These are phyloP conservation scores for Hypsopygia costalis DNA, from an alignment of 2,888 invertebrate genomes.

Conservation along the genomic window DNA sequence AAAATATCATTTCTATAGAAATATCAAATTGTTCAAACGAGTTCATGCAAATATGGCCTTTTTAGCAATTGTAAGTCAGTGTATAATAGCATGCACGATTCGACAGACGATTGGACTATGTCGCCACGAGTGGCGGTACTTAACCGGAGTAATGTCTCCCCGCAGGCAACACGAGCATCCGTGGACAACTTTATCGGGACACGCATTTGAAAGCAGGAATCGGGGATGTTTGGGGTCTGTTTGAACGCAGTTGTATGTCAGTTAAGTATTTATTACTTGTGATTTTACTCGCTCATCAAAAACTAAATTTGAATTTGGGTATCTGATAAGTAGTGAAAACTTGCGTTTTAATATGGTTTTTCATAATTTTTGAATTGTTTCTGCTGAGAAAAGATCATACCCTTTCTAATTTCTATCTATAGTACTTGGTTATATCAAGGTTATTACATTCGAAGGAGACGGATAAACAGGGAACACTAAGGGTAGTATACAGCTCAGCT, in stretches of 20 bases:
- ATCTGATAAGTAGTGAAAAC: too few relatives aligned
- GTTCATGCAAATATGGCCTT: constrained; percentile 1
- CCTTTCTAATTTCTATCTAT: too few relatives aligned
- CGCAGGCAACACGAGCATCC: constrained; percentile 36
- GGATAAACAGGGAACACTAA: too few relatives aligned
- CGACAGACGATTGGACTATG: constrained; percentile 22
- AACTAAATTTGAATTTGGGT: too few relatives aligned
- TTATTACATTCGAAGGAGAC: too few relatives aligned
- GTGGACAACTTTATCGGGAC: constrained; percentile 42
- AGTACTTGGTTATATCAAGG: too few relatives aligned
- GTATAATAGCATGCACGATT: constrained; percentile 18
- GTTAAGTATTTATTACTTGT: constrained; percentile 13
- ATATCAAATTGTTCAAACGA: too few relatives aligned
- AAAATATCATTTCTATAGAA: too few relatives aligned
- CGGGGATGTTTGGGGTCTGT: constrained; percentile 25
- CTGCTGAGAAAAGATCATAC: too few relatives aligned
- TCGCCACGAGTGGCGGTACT: constrained; percentile 35
- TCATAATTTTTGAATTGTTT: too few relatives aligned
- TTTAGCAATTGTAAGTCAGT: constrained; percentile 11
- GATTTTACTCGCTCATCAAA: neutral
- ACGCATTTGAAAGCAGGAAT: constrained; percentile 26
- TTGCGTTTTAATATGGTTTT: too few relatives aligned
- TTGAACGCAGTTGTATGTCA: constrained; percentile 20
- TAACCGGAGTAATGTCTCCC: constrained; percentile 48
- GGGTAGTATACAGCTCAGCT: too few relatives aligned